Evolutionary conservation across 2,113 vertebrate species (phyloP).

Genomic region (Actenoides lindsayi): DNA sequence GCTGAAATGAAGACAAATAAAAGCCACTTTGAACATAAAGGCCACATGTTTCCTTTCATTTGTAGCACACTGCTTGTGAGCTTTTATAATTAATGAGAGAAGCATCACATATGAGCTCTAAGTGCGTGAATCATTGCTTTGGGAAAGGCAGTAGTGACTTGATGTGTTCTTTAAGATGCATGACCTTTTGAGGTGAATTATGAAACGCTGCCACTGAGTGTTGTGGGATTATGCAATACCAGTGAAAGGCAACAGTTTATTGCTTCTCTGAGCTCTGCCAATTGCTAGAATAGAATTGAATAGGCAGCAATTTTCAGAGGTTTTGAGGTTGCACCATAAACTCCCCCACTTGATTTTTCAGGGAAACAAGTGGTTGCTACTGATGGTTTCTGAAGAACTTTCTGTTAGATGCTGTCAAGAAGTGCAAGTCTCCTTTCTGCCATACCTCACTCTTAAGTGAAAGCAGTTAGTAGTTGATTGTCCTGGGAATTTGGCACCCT

Average conservation of each 20-base stretch:
- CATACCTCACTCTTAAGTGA: fast-evolving
- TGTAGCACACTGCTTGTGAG: background rate
- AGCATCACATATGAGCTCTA: fast-evolving
- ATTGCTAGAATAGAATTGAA: background rate
- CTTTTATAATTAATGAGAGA: background rate
- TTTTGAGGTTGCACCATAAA: background rate
- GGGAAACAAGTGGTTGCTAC: background rate
- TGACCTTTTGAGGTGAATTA: background rate
- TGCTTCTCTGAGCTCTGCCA: background rate
- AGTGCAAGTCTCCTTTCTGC: background rate
- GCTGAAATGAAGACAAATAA: constrained; percentile 14
- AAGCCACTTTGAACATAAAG: background rate
- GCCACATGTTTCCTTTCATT: background rate
- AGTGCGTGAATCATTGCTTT: background rate
- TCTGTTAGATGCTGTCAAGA: background rate
- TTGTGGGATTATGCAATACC: background rate
- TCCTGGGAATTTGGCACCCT: background rate
- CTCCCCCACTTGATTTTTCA: background rate
- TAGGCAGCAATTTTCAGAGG: background rate
- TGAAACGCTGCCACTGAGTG: background rate
- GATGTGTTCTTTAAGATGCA: background rate
- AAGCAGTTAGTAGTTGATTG: background rate
- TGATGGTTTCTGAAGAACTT: background rate
- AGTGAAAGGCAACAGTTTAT: background rate
- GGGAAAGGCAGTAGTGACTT: background rate